phyloP scores from a whole-genome alignment of 1,140 invertebrate species.

The Musca domestica region DNA sequence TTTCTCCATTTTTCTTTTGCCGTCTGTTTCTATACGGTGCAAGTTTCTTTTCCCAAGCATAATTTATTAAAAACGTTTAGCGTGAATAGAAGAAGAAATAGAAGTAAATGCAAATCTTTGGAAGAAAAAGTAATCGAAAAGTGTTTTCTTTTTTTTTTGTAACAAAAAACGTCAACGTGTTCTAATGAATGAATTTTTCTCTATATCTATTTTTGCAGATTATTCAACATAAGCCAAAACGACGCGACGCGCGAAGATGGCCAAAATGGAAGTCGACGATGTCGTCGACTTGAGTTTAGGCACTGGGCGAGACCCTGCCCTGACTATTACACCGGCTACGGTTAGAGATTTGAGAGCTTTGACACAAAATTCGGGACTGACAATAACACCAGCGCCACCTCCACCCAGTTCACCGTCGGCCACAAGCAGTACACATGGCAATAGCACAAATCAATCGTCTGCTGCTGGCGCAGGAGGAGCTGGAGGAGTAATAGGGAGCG shows the following conservation, averaged over 20 bases:
- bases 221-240: slow-evolving; percentile 31
- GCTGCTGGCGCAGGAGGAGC: background rate
- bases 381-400: slow-evolving; percentile 47
- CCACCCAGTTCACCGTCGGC: slow-evolving; percentile 19
- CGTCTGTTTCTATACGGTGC: too few relatives aligned
- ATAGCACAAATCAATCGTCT: background rate
- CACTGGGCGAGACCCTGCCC: slow-evolving; percentile 51
- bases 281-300: slow-evolving; percentile 62
- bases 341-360: slow-evolving; percentile 47
- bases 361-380: slow-evolving; percentile 46
- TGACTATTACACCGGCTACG: slow-evolving; percentile 47
- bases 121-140: background rate
- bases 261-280: slow-evolving; percentile 64
- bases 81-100: background rate
- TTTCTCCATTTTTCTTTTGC: too few relatives aligned
- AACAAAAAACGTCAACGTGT: background rate
- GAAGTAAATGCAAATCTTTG: background rate
- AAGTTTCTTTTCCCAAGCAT: too few relatives aligned
- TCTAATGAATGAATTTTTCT: background rate
- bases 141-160: background rate
- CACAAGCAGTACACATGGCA: background rate
- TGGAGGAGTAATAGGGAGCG: too few relatives aligned
- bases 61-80: too few relatives aligned
- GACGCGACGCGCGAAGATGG: slow-evolving; percentile 56
- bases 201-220: slow-evolving; percentile 12